Evolutionary conservation across 2,113 vertebrate genomes (phyloP).

Genomic region (Aix galericulata): DNA sequence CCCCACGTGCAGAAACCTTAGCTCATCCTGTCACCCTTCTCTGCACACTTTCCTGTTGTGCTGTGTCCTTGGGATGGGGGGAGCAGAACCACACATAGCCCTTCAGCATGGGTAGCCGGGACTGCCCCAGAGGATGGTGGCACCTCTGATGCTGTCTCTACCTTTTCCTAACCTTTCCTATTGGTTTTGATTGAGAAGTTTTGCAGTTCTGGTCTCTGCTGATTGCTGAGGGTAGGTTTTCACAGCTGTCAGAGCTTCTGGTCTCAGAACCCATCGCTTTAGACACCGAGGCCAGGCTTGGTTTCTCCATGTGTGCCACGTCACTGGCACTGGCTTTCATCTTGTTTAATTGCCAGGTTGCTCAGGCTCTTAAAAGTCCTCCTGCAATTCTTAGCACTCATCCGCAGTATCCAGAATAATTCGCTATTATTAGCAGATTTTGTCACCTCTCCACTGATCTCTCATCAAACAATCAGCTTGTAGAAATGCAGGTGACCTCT

Average conservation of each 20-base stretch:
- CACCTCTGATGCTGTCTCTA: neutral
- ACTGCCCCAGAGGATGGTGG: neutral
- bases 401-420: neutral
- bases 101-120: neutral
- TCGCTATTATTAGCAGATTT: neutral
- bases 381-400: neutral
- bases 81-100: neutral
- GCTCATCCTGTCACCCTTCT: neutral
- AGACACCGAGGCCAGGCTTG: neutral
- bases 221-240: neutral
- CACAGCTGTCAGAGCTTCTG: neutral
- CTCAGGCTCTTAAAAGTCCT: neutral
- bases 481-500: neutral
- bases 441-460: neutral
- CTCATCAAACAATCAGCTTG: neutral
- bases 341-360: neutral
- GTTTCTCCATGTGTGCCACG: neutral
- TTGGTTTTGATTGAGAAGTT: neutral
- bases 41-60: neutral
- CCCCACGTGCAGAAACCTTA: neutral
- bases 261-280: neutral
- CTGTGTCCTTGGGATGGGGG: neutral
- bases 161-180: neutral
- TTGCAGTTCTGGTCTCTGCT: neutral
- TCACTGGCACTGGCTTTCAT: neutral